phyloP scores from a whole-genome alignment of 2,113 vertebrate species.

The Circaetus gallicus region DNA sequence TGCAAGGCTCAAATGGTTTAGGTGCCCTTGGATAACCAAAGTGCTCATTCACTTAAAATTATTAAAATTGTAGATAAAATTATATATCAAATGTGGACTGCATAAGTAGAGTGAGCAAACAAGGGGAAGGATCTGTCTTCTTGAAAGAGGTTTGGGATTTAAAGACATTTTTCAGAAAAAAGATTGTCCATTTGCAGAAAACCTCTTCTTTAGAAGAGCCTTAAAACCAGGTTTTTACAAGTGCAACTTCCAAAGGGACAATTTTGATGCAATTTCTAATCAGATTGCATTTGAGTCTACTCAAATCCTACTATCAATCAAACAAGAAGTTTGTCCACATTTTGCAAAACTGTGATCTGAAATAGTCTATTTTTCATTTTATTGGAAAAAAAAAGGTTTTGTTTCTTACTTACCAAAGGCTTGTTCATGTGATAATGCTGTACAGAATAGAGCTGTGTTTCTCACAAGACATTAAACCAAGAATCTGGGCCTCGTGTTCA shows the following conservation, averaged over 20 bases:
- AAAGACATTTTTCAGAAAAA: neutral
- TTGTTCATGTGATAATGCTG: neutral
- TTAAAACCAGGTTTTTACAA: neutral
- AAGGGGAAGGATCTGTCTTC: neutral
- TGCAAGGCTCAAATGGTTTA: neutral
- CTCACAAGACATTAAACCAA: neutral
- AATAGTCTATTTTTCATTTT: neutral
- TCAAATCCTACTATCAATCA: neutral
- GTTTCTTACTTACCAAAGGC: neutral
- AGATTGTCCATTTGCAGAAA: neutral
- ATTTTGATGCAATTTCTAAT: neutral
- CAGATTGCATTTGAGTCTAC: neutral
- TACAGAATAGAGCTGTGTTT: neutral
- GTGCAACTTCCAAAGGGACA: neutral
- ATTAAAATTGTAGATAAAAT: neutral
- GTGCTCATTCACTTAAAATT: neutral
- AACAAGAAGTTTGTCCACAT: neutral
- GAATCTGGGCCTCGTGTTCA: neutral
- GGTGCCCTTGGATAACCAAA: neutral
- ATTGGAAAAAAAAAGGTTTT: fast-evolving
- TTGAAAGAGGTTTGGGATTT: neutral
- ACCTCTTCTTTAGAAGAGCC: neutral
- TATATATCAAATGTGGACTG: neutral
- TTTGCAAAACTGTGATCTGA: neutral
- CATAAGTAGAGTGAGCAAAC: neutral